Conservation (phyloP, 2,888 invertebrate species). For the Bombylius major region DNA sequence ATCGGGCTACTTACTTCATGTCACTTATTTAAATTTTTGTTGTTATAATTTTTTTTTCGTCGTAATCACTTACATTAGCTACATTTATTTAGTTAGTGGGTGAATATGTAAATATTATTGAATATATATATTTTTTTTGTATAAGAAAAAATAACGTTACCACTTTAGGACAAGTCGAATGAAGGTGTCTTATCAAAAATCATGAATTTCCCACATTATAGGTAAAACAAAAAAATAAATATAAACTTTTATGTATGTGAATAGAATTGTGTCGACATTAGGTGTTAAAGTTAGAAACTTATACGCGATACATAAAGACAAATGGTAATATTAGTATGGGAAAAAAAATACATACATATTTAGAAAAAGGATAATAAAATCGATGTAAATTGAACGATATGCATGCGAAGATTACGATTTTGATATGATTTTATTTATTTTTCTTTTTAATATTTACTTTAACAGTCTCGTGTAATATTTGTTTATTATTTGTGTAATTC, state of each 20-base stretch:
- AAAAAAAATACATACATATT: no score
- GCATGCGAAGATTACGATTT: not conserved
- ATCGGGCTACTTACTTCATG: not conserved
- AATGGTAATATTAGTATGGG: not conserved
- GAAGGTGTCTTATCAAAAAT: conserved; percentile 2
- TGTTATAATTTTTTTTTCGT: not conserved
- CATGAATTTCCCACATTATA: conserved; percentile 4
- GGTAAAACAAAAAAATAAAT: not conserved
- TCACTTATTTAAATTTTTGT: not conserved
- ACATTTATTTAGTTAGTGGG: not conserved
- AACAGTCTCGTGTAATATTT: no score
- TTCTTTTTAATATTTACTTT: no score
- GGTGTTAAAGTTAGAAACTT: not conserved
- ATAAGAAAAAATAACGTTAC: not conserved
- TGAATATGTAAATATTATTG: conserved; percentile 2
- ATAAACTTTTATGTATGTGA: not conserved
- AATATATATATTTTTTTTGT: not conserved
- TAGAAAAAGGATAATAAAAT: not conserved
- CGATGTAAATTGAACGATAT: not conserved
- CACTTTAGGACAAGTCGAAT: not conserved
- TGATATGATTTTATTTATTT: not conserved
- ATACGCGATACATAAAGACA: not conserved
- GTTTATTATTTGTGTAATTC: no score
- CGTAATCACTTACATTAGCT: not conserved
- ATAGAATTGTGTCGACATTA: not conserved